These are phyloP conservation scores for Hypena proboscidalis DNA, from an alignment of 2,888 invertebrate genomes.

Conservation along the genomic window DNA sequence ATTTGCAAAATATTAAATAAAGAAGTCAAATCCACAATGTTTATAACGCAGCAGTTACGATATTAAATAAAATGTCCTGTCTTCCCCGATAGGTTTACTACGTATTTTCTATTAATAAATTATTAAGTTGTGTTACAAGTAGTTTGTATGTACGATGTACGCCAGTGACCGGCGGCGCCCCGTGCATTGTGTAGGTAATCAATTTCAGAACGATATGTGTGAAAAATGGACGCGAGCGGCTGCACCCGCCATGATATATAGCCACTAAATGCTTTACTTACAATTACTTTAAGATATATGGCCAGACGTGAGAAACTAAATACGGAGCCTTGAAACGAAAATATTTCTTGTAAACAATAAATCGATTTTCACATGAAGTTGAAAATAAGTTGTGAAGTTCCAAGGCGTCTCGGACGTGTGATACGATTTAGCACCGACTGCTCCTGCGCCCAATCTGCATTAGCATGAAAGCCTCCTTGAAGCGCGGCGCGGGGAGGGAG, in stretches of 20 bases:
- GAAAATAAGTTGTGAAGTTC: conserved; percentile 32
- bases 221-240: conserved; percentile 62
- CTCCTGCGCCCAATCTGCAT: conserved; percentile 75
- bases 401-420: conserved; percentile 58
- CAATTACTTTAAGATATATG: conserved; percentile 62
- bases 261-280: conserved; percentile 62
- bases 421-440: conserved; percentile 72
- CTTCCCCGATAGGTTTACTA: background rate
- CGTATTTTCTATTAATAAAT: conserved; percentile 3
- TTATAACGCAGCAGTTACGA: too few relatives aligned
- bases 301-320: conserved; percentile 53
- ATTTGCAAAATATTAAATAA: too few relatives aligned
- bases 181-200: conserved; percentile 54
- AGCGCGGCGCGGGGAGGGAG: conserved; percentile 36
- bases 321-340: too few relatives aligned
- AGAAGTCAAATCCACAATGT: too few relatives aligned
- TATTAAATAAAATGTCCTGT: too few relatives aligned
- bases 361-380: background rate
- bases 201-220: conserved; percentile 65
- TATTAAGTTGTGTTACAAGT: conserved; percentile 19
- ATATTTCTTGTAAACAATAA: conserved; percentile 4
- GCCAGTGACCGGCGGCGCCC: conserved; percentile 29
- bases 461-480: conserved; percentile 77
- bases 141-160: too few relatives aligned
- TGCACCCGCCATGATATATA: conserved; percentile 61